Evolutionary conservation across 2,888 invertebrate species (phyloP), one percentile per base, ranked within the genome.

Genomic region (Axea sp.): DNA sequence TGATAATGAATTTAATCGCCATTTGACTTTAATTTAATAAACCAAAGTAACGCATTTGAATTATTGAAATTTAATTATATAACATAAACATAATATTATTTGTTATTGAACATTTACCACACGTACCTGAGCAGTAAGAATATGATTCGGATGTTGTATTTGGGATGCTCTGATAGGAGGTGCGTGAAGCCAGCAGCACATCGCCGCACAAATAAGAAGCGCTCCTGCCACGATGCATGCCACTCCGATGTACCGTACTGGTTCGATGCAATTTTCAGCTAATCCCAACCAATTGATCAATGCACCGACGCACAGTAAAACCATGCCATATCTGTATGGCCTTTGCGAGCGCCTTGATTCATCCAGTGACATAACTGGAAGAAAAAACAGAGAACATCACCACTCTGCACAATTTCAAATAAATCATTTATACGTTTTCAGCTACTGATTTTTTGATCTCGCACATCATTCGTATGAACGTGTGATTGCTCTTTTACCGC

Each of bases 201-300:
- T 93, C 59, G 93, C 93, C 14, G 92, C 91, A 83, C 92, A 93
- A 80, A 93, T 92, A 80, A 93, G 91, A 76, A 93, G 89, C 1
- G 93, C 92, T 22, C 93, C 93, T 9, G 92, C 92, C n/a, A 93
- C 91, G 78, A 93, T 92, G 87, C 93, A 92, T 14, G 92, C 92
- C 65, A 93, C 92, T 75, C 93, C 93, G 77, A 93, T 91, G 86
- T 93, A 93, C 83, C 93, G 89, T 76, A 92, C 91, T 3, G 93
- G 93, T 85, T 93, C 92, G 55, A 92, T 92, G 84, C 92, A 92
- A 86, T 92, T 92, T 83, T 93, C 92, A 0, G 93, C 93, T 76
- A 93, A 88, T 14, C 93, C 93, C 74, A 93, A 88, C 93, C 93
- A 93, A 88, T 93, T 93, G 85, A 93, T 92, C 31, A 93, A 89